Conservation (phyloP, 2,113 vertebrate species). For the Centropus unirufus region DNA sequence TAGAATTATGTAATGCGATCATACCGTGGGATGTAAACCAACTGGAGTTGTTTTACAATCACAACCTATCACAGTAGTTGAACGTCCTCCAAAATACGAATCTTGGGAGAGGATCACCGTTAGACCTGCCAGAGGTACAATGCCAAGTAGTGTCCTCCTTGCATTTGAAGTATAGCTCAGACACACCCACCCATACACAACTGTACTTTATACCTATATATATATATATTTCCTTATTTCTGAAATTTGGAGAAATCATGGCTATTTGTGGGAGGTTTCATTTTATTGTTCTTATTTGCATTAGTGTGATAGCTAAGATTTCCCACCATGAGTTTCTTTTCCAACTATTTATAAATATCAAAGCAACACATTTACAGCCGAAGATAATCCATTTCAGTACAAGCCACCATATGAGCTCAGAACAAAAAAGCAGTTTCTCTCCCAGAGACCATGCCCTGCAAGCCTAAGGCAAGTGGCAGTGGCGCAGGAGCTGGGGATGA, state of each 20-base stretch:
- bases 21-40: background rate
- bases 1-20: background rate
- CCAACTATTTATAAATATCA: background rate
- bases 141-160: background rate
- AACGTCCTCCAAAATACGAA: fast-evolving
- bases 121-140: background rate
- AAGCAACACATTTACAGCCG: background rate
- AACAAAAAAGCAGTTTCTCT: background rate
- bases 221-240: background rate
- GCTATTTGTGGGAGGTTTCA: background rate
- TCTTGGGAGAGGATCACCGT: background rate
- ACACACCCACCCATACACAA: background rate
- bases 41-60: too few species aligned
- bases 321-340: background rate
- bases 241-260: background rate
- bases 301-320: background rate
- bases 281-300: background rate
- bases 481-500: fast-evolving
- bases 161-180: background rate
- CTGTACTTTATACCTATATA: background rate
- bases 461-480: background rate
- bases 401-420: fast-evolving
- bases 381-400: fast-evolving
- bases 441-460: background rate
- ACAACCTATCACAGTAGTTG: background rate